Evolutionary conservation across 2,888 invertebrate species (phyloP).

Genomic region (Drosophila nigricruria): DNA sequence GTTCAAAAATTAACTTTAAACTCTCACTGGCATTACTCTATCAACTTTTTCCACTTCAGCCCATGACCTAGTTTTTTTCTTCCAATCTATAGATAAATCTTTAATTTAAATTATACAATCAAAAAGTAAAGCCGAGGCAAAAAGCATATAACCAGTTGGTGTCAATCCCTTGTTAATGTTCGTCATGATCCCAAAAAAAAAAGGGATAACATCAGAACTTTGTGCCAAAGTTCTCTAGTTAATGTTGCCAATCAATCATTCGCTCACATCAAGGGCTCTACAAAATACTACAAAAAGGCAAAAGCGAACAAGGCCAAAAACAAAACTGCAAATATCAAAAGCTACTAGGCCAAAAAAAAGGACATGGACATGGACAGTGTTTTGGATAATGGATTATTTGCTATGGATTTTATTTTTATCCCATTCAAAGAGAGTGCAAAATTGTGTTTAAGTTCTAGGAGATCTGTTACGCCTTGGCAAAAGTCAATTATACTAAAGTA

Average conservation of each 20-base stretch:
- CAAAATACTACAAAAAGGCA: conserved; percentile 59
- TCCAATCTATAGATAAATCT: conserved; percentile 6
- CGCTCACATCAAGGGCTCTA: conserved; percentile 52
- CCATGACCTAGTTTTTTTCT: not conserved
- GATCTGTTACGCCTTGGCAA: conserved; percentile 17
- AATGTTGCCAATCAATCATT: conserved; percentile 64
- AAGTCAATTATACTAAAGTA: conserved; percentile 74
- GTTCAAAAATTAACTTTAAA: not conserved
- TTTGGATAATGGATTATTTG: conserved; percentile 51
- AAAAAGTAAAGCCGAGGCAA: not conserved
- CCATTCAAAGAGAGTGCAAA: conserved; percentile 12
- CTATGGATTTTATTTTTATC: not conserved
- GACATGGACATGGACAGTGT: conserved; percentile 41
- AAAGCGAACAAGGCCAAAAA: conserved; percentile 20
- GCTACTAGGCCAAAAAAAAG: conserved; percentile 46
- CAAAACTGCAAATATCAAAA: conserved; percentile 49
- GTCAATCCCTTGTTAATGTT: conserved; percentile 41
- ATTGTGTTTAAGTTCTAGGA: conserved; percentile 4
- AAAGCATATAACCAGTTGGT: conserved; percentile 22
- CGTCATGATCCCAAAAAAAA: conserved; percentile 13
- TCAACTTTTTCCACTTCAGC: not conserved
- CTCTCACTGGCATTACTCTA: not conserved
- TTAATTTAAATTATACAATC: conserved; percentile 1
- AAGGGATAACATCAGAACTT: conserved; percentile 36
- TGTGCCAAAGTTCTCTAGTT: conserved; percentile 42